Base-by-base conservation (phyloP, 2,113 vertebrate genomes). In the Chrysemys picta region DNA sequence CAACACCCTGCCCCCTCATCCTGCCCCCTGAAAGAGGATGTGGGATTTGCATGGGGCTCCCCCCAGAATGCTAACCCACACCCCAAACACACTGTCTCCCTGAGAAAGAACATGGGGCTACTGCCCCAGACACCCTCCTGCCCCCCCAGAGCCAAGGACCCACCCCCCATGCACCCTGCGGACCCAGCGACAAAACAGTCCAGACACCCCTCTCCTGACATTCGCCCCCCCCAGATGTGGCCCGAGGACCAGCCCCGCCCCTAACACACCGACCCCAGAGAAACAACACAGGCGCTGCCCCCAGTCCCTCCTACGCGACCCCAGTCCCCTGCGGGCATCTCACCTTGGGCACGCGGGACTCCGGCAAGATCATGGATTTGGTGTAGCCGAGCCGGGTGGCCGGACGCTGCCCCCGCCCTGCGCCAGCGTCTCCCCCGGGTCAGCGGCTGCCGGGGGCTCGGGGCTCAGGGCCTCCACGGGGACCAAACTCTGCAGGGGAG, bases 341-440 rank as follows among this genome's bases (percentile, higher is more conserved):
- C 86, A 99, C 98, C 98, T 98, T 98, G 90, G 97, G 94, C 6
- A 97, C 98, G 53, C 89, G 83, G 27, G 92, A 84, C 50, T 97
- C 95, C 27, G 98, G 97, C 83, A 98, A 96, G 69, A 98, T 96
- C 98, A 98, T 97, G 82, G 98, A 98, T 42, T 97, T 98, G 72
- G 98, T 98, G 87, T 98, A 98, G 94, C 79, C 89, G 81, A 98
- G 97, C 57, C 80, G 96, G 94, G 85, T 92, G 85, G 80, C 27
- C 94, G 95, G 89, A 57, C 49, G 24, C 93, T 82, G 90, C 88
- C 56, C 89, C 90, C 72, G 83, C 84, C 91, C 45, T 85, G 95
- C 94, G 87, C 98, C 84, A 98, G 86, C 12, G 93, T 95, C n/a
- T 98, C 98, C 19, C 97, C 98, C 42, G 97, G 98, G 25, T 54